Base-by-base conservation (phyloP, 1,140 invertebrate genomes). In the Lepidotrigona ventralis region DNA sequence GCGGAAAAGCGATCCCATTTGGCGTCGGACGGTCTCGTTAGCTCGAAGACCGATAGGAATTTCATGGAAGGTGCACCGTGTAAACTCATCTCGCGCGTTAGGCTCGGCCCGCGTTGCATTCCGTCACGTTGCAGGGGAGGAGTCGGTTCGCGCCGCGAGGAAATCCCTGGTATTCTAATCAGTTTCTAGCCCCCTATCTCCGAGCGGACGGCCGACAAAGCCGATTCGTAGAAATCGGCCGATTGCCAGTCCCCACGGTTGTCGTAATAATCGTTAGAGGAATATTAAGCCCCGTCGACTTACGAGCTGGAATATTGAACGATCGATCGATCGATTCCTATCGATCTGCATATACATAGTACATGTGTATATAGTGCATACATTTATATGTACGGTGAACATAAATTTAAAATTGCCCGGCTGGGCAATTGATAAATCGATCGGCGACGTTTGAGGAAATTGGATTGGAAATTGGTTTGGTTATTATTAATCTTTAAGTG, bases 81-180 rank as follows among this genome's bases (percentile, higher is more conserved):
- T 51, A 75, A 78, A 78, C 81, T 75, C 86, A 78, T 88, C 83
- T 79, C 60, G 66, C 64, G 80, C 69, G 64, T 69, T 73, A 87
- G 85, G 88, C 70, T 58, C 81, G 56, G 60, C 79, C 63, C 58
- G 74, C 71, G 76, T 74, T 86, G 87, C 88, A 88, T 89, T 89
- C 88, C 88, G 78, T 88, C 88, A 89, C 88, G 87, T 89, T 81
- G 69, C 70, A 73, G 74, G 69, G 79, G 79, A 85, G 79, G 82
- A 85, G 83, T 29, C 73, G 74, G 39, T 33, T 83, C 80, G 64
- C 53, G 77, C 80, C 78, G 74, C 72, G 81, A 81, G 87, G 86
- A 86, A 86, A 88, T 81, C 78, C 79, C 29, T 66, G 81, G 70
- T 88, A 84, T 86, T 86, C 81, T 80, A 88, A 87, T 86, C 81